Evolutionary conservation across 2,113 vertebrate species (phyloP).

Genomic region (Oplegnathus fasciatus): DNA sequence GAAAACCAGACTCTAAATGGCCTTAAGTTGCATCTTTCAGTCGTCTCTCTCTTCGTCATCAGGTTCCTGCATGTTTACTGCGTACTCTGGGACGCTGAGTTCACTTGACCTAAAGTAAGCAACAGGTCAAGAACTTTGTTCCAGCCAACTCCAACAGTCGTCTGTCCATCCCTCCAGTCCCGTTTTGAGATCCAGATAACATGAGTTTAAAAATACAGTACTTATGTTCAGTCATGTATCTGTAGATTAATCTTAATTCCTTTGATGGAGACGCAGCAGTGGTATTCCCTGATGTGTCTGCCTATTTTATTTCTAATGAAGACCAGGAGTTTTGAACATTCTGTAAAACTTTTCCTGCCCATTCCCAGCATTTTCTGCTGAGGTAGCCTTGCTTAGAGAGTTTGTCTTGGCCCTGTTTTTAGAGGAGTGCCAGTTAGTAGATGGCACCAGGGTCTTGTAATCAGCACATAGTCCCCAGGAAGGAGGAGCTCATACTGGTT

Average conservation of each 20-base stretch:
- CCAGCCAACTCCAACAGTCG: not conserved
- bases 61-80: constrained; percentile 31
- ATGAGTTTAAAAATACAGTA: not conserved
- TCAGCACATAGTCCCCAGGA: constrained; percentile 36
- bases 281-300: not conserved
- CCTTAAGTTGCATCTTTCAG: constrained; percentile 8
- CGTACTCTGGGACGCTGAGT: constrained; percentile 37
- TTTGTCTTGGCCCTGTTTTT: constrained; percentile 46
- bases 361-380: constrained; percentile 53
- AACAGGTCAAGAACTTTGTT: constrained; percentile 60
- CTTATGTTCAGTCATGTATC: not conserved
- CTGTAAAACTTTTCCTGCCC: not conserved
- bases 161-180: constrained; percentile 2
- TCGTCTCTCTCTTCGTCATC: constrained; percentile 50
- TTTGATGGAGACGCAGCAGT: not conserved
- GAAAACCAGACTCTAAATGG: constrained; percentile 28
- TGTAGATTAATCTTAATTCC: not conserved
- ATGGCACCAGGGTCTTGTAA: constrained; percentile 41
- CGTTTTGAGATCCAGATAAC: not conserved
- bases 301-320: not conserved
- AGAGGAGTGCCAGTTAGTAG: constrained; percentile 49
- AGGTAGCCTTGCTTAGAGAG: constrained; percentile 38
- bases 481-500: constrained; percentile 21
- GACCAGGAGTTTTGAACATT: constrained; percentile 1
- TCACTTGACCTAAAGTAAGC: constrained; percentile 62